Evolutionary conservation across 2,888 invertebrate genomes (phyloP).

Genomic region (Byasa hedistus): DNA sequence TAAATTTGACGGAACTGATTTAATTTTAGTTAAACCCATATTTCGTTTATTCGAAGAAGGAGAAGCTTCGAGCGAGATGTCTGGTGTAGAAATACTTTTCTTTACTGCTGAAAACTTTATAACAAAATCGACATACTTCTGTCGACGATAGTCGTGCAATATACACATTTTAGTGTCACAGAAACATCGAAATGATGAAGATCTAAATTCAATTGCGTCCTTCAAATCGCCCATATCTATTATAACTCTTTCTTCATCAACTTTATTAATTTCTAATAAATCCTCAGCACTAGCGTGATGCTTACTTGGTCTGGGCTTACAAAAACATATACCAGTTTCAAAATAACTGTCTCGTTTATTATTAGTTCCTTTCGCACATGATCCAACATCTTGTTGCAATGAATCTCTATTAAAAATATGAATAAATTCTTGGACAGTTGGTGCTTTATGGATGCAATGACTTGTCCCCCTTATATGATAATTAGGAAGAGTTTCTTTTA

Average conservation of each 20-base stretch:
- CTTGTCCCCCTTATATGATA: slow-evolving; percentile 75
- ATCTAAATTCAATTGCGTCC: slow-evolving; percentile 51
- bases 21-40: slow-evolving; percentile 55
- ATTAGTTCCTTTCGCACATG: slow-evolving; percentile 57
- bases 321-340: slow-evolving; percentile 76
- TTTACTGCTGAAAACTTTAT: slow-evolving; percentile 73
- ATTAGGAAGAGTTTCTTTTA: slow-evolving; percentile 65
- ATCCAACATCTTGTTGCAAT: slow-evolving; percentile 56
- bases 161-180: slow-evolving; percentile 65
- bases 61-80: slow-evolving; percentile 61
- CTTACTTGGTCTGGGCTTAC: slow-evolving; percentile 63
- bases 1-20: slow-evolving; percentile 61
- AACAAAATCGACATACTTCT: slow-evolving; percentile 52
- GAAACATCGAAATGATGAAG: slow-evolving; percentile 70
- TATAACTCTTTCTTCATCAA: slow-evolving; percentile 52
- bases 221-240: slow-evolving; percentile 58
- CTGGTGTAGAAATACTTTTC: slow-evolving; percentile 72
- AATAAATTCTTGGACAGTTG: slow-evolving; percentile 69
- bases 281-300: slow-evolving; percentile 72
- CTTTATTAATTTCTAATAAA: slow-evolving; percentile 55
- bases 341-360: slow-evolving; percentile 60
- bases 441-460: slow-evolving; percentile 71
- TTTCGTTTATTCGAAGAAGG: slow-evolving; percentile 56
- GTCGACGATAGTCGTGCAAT: slow-evolving; percentile 59
- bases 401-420: slow-evolving; percentile 73